Conservation (phyloP, 1,140 invertebrate genomes). For the Trichonephila clavata region DNA sequence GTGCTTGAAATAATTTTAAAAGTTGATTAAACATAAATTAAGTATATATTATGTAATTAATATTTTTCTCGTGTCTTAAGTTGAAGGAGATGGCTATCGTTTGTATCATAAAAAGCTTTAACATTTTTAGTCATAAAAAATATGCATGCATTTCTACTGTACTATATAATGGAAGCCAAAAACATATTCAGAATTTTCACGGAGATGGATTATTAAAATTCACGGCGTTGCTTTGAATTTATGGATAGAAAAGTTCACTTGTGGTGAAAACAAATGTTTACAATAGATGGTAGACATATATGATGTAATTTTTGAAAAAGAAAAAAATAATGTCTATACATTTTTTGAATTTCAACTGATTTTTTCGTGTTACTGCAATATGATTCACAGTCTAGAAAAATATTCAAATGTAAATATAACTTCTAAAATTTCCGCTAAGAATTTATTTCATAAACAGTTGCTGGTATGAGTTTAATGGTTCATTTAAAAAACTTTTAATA, state of each 20-base stretch:
- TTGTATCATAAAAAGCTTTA: too few species aligned
- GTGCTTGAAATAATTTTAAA: too few species aligned
- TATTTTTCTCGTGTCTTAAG: too few species aligned
- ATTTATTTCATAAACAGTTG: neutral
- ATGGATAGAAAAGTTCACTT: neutral
- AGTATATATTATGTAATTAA: too few species aligned
- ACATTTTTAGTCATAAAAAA: too few species aligned
- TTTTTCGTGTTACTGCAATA: neutral
- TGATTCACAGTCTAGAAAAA: neutral
- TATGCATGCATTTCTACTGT: too few species aligned
- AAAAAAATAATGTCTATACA: neutral
- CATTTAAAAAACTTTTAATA: too few species aligned
- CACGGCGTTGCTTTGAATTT: neutral
- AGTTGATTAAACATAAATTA: too few species aligned
- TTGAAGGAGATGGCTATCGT: too few species aligned
- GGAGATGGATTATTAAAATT: neutral
- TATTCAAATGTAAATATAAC: neutral
- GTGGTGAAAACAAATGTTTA: neutral
- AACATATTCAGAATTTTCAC: neutral
- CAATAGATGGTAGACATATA: neutral
- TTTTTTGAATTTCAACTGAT: neutral
- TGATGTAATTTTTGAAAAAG: neutral
- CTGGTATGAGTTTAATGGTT: too few species aligned
- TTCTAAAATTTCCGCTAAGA: neutral
- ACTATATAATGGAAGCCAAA: neutral